These are phyloP conservation scores for Pyrrhosoma nymphula DNA, from an alignment of 2,888 invertebrate genomes.

Conservation along the genomic window DNA sequence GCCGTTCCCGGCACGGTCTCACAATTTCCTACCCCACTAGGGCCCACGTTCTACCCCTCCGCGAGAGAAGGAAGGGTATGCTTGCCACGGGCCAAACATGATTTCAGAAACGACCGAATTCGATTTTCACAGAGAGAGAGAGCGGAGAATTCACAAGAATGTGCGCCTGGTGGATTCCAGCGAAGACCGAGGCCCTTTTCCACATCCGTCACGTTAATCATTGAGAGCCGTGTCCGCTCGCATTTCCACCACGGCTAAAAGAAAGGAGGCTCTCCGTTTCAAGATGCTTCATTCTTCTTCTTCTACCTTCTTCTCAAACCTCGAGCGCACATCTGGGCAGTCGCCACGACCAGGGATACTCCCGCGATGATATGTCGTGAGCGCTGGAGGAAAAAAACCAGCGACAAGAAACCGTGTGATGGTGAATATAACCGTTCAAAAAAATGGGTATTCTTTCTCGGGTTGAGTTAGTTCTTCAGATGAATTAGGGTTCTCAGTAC, in stretches of 20 bases:
- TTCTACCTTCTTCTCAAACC: neutral
- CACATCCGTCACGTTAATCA: neutral
- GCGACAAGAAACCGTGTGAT: neutral
- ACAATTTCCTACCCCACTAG: neutral
- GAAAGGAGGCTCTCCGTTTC: neutral
- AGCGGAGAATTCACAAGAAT: neutral
- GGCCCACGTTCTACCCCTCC: too few species aligned
- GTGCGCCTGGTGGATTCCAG: neutral
- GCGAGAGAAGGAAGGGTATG: neutral
- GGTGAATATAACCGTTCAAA: too few species aligned
- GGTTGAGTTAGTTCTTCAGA: too few species aligned
- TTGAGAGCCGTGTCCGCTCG: neutral
- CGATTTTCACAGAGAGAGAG: neutral
- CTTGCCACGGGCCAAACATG: slow-evolving; percentile 2
- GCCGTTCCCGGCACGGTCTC: neutral
- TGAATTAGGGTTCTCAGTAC: too few species aligned
- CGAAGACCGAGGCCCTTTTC: neutral
- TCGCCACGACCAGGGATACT: neutral
- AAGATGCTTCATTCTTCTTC: neutral
- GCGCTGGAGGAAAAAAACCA: neutral
- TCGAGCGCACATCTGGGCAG: neutral
- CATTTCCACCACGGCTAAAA: neutral
- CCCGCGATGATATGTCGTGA: neutral
- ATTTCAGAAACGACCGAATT: neutral
- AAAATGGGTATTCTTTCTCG: too few species aligned